Base-by-base conservation (phyloP, 2,888 invertebrate species). In the Smittia aterrima region DNA sequence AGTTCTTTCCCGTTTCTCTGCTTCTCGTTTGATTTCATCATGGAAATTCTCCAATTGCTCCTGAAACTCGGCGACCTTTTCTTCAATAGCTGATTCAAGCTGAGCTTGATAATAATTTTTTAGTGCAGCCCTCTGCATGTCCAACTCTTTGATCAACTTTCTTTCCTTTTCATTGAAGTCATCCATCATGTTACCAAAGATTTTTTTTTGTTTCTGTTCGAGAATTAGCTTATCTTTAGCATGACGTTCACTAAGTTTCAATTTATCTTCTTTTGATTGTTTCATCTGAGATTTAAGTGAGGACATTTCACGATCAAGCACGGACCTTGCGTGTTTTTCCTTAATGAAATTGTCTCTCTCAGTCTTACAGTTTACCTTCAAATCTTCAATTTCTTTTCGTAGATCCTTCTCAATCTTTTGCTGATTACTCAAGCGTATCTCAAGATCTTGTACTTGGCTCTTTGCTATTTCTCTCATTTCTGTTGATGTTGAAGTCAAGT, bases 41-140 rank as follows among this genome's bases (percentile, higher is more conserved):
- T 91, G 90, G 0, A 90, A 89, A 40, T 85, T 82, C 77, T 93
- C 92, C 40, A 93, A 82, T 80, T 93, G 92, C 0, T 83, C 83
- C 80, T 90, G 90, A 78, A 93, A 93, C 81, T 93, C 92, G 77
- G 87, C 87, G 75, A 93, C 83, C 79, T 93, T 93, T 74, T 86
- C 86, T 75, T 89, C 84, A 18, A 93, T 92, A 0, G 92, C 90
- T 67, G 88, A 86, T 78, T 93, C 93, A 11, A 93, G 84, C 82
- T 93, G 93, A 77, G 89, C 88, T 82, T 93, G 93, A 79, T 93
- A 93, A 79, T 91, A 89, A 41, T 86, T 85, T 77, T 90, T 89
- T 16, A 93, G 82, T 75, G 92, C 90, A 11, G 84, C 81, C 79
- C 90, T 89, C 77, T 89, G 89, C 0, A 86, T 82, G 75, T 88